These are phyloP conservation scores for Heterohyrax brucei DNA, from an alignment of 2,797 vertebrate genomes.

Conservation along the genomic window DNA sequence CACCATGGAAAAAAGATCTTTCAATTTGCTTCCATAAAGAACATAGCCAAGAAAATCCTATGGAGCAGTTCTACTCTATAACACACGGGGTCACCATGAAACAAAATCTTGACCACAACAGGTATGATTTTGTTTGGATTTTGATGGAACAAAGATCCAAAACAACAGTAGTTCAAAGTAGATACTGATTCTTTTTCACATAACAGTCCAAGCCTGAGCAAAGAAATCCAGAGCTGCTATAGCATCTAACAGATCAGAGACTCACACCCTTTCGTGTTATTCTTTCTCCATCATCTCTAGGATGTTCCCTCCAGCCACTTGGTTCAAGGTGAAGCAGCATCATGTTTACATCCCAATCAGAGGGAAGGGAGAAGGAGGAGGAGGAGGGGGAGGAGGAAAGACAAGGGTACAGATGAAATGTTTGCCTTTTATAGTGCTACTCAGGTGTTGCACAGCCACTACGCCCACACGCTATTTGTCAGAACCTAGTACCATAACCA, in stretches of 20 bases:
- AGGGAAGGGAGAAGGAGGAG: background rate
- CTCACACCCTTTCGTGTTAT: background rate
- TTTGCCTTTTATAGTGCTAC: too few relatives aligned
- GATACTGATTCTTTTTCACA: background rate
- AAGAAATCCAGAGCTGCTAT: background rate
- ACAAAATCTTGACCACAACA: background rate
- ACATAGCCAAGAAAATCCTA: background rate
- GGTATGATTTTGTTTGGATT: background rate
- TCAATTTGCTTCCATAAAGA: background rate
- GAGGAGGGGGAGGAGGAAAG: background rate
- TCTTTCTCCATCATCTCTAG: background rate
- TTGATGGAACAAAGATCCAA: conserved; percentile 25
- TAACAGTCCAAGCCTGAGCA: background rate
- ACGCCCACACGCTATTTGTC: background rate
- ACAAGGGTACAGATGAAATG: background rate
- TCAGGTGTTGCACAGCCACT: too few relatives aligned
- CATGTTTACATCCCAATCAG: background rate
- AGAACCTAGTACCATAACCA: background rate
- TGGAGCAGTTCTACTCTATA: background rate
- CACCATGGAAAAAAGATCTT: background rate
- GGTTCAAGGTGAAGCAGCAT: background rate
- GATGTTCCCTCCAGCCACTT: background rate
- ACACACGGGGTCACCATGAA: background rate
- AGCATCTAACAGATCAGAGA: background rate
- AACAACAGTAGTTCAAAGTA: background rate